These are phyloP conservation scores for Drosophila hydei DNA, from an alignment of 1,140 invertebrate species.

Conservation along the genomic window DNA sequence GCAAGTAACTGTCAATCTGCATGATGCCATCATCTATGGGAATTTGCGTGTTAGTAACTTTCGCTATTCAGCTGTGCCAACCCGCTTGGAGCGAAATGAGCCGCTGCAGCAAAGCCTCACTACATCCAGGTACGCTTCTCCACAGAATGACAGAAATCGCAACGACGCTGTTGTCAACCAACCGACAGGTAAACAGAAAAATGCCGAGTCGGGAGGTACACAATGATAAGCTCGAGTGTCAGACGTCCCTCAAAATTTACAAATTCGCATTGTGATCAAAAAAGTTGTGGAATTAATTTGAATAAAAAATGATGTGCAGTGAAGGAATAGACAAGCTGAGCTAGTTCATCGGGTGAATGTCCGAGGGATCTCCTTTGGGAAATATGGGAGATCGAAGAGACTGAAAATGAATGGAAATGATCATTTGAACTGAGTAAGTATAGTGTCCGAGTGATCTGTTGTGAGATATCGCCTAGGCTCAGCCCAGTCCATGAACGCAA, in stretches of 20 bases:
- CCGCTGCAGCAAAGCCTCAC: background rate
- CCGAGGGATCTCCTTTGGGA: too few species aligned
- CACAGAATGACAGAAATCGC: background rate
- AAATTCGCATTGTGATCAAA: background rate
- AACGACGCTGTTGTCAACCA: background rate
- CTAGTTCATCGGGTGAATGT: background rate
- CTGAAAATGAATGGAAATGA: too few species aligned
- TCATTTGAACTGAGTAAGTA: too few species aligned
- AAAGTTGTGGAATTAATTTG: background rate
- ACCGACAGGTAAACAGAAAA: background rate
- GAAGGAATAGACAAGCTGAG: background rate
- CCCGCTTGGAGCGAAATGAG: conserved; percentile 37
- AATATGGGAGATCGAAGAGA: too few species aligned
- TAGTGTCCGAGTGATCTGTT: too few species aligned
- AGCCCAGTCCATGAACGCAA: too few species aligned
- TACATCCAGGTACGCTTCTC: background rate
- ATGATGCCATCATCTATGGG: conserved; percentile 65
- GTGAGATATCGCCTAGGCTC: too few species aligned
- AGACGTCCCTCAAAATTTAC: background rate
- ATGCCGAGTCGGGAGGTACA: background rate
- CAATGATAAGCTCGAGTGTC: background rate
- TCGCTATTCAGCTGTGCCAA: conserved; percentile 53
- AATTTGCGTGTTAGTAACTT: conserved; percentile 51
- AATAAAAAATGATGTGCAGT: background rate
- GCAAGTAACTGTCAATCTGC: conserved; percentile 59